Evolutionary conservation across 92 coral and sea anemone species (phyloP), one percentile per base, ranked within the genome.

Genomic region (Montipora capitata): DNA sequence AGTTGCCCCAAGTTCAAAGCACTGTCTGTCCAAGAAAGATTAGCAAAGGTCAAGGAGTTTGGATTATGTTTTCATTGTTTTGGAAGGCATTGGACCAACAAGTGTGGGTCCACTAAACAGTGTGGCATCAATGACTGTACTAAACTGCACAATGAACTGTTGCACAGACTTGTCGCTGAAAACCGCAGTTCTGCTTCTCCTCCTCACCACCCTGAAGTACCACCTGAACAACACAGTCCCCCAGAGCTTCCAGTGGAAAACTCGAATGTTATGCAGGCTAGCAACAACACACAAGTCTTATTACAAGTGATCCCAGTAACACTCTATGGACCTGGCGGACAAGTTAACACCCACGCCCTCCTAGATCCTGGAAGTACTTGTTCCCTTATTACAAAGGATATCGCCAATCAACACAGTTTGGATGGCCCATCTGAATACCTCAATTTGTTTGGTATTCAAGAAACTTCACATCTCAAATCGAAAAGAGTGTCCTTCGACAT

Each of bases 281-380:
- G 38, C 17, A 20, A 62, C 15, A 74, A 74, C n/a, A 17, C 65
- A 5, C 9, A 10, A 48, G 87, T 87, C 27, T 56, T 80, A 61
- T 66, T 87, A 2, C 91, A 87, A 72, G 65, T 87, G n/a, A 62
- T 88, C 51, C 89, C 92, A 6, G 88, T 83, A 48, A 88, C 83
- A 1, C 45, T 88, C 68, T 75, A 62, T 83, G 92, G 92, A 8
- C 89, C 92, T 2, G 57, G 82, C 64, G 83, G 89, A 17, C 68
- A 59, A 16, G 59, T 83, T 11, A 61, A 74, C 44, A 83, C 76
- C 10, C 54, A 74, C 40, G 92, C 77, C 15, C 38, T 88, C 7
- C 71, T 88, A 1, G 92, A 88, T 43, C 40, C 88, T 88, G 89
- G 89, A 5, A 88, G 89, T 83, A 83, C 84, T 64, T 88, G 89